A percentile compares a stretch with the other conserved stretches of the same genome.
Evolutionary conservation across 2,888 invertebrate genomes (phyloP).

Genomic region (Geotrupes spiniger): DNA sequence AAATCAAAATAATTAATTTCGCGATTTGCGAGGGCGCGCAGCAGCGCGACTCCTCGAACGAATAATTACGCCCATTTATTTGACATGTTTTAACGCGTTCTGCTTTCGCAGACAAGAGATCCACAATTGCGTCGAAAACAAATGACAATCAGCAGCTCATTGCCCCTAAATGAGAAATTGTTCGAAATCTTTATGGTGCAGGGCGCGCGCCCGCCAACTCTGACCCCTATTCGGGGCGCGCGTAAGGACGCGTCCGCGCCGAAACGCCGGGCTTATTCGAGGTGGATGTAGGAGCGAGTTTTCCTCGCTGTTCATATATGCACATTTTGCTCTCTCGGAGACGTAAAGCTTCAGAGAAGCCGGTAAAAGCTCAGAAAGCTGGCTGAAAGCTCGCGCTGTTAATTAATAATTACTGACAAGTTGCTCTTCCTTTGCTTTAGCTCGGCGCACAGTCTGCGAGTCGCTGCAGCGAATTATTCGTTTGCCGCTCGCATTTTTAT

Average conservation of each 20-base stretch:
- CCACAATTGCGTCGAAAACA: slow-evolving; percentile 49
- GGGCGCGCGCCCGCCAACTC: slow-evolving; percentile 25
- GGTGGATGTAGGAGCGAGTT: slow-evolving; percentile 27
- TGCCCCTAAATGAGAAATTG: slow-evolving; percentile 50
- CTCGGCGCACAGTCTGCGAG: slow-evolving; percentile 15
- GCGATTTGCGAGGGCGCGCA: slow-evolving; percentile 9
- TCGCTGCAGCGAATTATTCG: slow-evolving; percentile 12
- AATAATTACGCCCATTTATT: slow-evolving; percentile 46
- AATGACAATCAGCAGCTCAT: slow-evolving; percentile 50
- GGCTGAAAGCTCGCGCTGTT: slow-evolving; percentile 53
- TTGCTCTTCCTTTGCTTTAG: slow-evolving; percentile 49
- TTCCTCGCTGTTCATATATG: slow-evolving; percentile 42
- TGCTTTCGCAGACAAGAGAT: slow-evolving; percentile 40
- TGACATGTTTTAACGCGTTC: slow-evolving; percentile 45
- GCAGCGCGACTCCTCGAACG: slow-evolving; percentile 10
- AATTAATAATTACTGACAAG: slow-evolving; percentile 57
- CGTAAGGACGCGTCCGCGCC: slow-evolving; percentile 20
- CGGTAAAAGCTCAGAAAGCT: slow-evolving; percentile 55
- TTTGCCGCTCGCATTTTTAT: slow-evolving; percentile 14
- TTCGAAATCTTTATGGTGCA: slow-evolving; percentile 48
- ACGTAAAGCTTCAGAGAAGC: slow-evolving; percentile 49
- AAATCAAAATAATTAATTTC: slow-evolving; percentile 20
- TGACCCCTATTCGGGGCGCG: slow-evolving; percentile 28
- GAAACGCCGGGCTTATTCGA: slow-evolving; percentile 18
- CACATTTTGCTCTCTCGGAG: slow-evolving; percentile 45